Evolutionary conservation across 2,888 invertebrate genomes (phyloP).

Genomic region (Aspidapion aeneum): DNA sequence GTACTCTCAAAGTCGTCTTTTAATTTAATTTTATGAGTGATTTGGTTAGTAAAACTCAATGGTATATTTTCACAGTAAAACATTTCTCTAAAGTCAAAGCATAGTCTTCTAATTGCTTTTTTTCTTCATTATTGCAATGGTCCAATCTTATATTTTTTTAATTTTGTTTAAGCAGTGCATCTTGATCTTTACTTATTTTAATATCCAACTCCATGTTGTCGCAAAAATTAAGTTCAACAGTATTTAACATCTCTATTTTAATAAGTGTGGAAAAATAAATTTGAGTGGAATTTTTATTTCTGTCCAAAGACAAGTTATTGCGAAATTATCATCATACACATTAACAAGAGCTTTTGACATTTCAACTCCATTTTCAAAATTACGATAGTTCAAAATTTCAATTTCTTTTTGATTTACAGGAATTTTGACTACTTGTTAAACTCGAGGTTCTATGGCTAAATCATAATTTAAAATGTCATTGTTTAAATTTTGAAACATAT

Average conservation of each 20-base stretch:
- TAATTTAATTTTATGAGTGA: slow-evolving; percentile 4
- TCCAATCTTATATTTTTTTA: not conserved
- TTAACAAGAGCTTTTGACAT: not conserved
- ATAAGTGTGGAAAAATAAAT: not conserved
- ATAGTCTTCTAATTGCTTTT: not conserved
- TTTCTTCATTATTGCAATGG: slow-evolving; percentile 2
- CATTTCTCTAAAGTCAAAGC: not conserved
- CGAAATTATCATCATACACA: not conserved
- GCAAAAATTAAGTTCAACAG: not conserved
- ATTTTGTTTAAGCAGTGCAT: not conserved
- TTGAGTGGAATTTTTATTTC: too few species aligned
- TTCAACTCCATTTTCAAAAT: too few species aligned
- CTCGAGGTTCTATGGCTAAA: not conserved
- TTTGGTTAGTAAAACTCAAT: slow-evolving; percentile 4
- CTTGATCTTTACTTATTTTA: not conserved
- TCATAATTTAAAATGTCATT: not conserved
- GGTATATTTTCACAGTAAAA: slow-evolving; percentile 1
- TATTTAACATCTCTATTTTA: not conserved
- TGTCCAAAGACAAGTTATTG: too few species aligned
- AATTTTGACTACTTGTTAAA: not conserved
- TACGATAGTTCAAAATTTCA: not conserved
- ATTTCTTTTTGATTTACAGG: not conserved
- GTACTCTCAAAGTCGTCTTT: not conserved
- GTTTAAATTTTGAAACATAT: not conserved
- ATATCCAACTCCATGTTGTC: not conserved